Conservation (phyloP, 1,140 invertebrate genomes). For the Rhizoglyphus robini region DNA sequence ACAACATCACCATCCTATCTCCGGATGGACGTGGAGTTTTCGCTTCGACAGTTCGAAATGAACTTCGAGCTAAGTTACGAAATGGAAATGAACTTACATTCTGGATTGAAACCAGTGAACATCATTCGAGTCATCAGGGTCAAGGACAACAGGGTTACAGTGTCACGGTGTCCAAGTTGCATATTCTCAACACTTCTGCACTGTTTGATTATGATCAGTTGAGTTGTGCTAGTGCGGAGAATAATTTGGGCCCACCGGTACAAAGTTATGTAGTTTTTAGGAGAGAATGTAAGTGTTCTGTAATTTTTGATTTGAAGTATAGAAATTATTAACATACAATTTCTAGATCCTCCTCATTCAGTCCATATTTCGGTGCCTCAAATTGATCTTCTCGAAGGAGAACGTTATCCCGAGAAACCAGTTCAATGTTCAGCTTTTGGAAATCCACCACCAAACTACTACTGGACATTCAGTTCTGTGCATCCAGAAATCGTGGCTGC, state of each 20-base stretch:
- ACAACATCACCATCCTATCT: conserved; percentile 63
- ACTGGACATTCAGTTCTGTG: conserved; percentile 21
- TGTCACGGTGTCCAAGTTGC: conserved; percentile 30
- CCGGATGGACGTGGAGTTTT: conserved; percentile 48
- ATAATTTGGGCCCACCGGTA: conserved; percentile 53
- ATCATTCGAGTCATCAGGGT: conserved; percentile 39
- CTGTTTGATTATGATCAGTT: conserved; percentile 58
- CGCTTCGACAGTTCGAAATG: conserved; percentile 30
- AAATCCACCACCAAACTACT: conserved; percentile 40
- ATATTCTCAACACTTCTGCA: conserved; percentile 18
- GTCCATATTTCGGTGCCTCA: conserved; percentile 55
- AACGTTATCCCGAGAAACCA: conserved; percentile 47
- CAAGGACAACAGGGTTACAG: conserved; percentile 54
- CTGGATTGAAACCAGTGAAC: conserved; percentile 11
- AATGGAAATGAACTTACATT: conserved; percentile 12
- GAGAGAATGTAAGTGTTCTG: conserved; percentile 61
- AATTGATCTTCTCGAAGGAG: conserved; percentile 59
- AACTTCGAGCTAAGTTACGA: conserved; percentile 8
- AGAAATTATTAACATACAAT: too few relatives aligned
- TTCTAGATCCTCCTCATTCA: conserved; percentile 68
- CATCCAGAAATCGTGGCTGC: background rate
- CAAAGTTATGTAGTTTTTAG: conserved; percentile 63
- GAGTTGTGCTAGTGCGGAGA: conserved; percentile 61
- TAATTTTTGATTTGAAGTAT: background rate
- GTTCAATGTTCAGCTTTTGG: conserved; percentile 60